These are phyloP conservation scores for Dicyrtomina minuta DNA, from an alignment of 2,888 invertebrate species.

Conservation along the genomic window DNA sequence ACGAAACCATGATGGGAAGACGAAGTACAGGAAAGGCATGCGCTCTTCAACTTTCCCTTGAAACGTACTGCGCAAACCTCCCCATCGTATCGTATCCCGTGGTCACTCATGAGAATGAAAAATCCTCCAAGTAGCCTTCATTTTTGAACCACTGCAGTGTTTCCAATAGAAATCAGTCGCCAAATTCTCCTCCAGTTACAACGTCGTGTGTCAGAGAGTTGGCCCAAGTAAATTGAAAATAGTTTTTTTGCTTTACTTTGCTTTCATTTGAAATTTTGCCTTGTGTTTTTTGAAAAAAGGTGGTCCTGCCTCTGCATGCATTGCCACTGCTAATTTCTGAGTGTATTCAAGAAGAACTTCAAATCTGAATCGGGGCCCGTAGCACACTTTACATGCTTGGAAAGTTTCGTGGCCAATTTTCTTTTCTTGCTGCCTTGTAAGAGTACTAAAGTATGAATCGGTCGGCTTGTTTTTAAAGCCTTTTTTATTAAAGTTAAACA, in stretches of 20 bases:
- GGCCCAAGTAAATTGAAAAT: conserved; percentile 71
- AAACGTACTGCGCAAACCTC: conserved; percentile 76
- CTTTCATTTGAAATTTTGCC: too few species aligned
- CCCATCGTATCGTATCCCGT: conserved; percentile 68
- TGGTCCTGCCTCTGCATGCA: too few species aligned
- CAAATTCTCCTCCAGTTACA: conserved; percentile 72
- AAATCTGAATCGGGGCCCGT: conserved; percentile 64
- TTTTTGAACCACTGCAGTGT: conserved; percentile 64
- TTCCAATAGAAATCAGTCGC: conserved; percentile 67
- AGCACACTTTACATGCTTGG: conserved; percentile 69
- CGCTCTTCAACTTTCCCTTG: conserved; percentile 79
- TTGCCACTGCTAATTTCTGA: conserved; percentile 64
- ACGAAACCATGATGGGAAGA: conserved; percentile 72
- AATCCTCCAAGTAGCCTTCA: conserved; percentile 42
- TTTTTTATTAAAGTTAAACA: conserved; percentile 74
- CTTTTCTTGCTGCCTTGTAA: conserved; percentile 65
- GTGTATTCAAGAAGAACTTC: conserved; percentile 74
- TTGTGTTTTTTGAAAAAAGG: too few species aligned
- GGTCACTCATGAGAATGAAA: too few species aligned
- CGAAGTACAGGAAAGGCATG: conserved; percentile 74
- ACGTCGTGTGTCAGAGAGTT: conserved; percentile 81
- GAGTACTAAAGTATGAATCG: conserved; percentile 79
- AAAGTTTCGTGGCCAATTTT: conserved; percentile 67
- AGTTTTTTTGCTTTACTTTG: conserved; percentile 56
- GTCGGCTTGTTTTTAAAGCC: conserved; percentile 78